Conservation (phyloP, 2,888 invertebrate species). For the Sicus ferrugineus region DNA sequence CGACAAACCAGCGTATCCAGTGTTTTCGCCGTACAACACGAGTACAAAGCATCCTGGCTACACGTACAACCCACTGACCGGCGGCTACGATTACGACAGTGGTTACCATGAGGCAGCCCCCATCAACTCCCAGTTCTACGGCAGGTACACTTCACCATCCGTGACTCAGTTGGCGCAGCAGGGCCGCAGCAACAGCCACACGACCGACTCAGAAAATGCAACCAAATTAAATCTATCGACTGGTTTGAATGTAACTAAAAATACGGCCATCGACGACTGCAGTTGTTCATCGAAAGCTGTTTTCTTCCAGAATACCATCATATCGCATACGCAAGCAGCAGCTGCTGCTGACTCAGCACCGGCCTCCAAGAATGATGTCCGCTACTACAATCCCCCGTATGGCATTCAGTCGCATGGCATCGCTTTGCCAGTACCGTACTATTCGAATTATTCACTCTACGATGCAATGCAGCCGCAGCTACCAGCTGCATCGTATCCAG, state of each 20-base stretch:
- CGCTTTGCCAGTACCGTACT: slow-evolving; percentile 15
- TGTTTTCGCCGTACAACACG: slow-evolving; percentile 30
- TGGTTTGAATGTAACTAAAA: slow-evolving; percentile 55
- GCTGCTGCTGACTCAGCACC: slow-evolving; percentile 22
- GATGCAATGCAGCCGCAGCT: slow-evolving; percentile 9
- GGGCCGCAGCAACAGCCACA: slow-evolving; percentile 51
- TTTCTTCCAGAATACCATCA: slow-evolving; percentile 51
- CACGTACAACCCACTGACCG: slow-evolving; percentile 68
- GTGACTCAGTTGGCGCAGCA: slow-evolving; percentile 42
- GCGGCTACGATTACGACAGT: slow-evolving; percentile 71
- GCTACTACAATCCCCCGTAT: slow-evolving; percentile 59
- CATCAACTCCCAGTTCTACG: slow-evolving; percentile 48
- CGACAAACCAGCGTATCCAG: slow-evolving; percentile 20
- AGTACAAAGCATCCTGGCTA: slow-evolving; percentile 69
- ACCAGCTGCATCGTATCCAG: slow-evolving; percentile 4
- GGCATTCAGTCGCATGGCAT: slow-evolving; percentile 55
- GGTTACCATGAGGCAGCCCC: slow-evolving; percentile 66
- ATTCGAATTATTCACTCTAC: neutral
- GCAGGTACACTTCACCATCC: slow-evolving; percentile 54
- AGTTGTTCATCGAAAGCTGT: neutral
- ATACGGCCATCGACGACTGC: neutral
- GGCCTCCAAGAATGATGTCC: slow-evolving; percentile 27
- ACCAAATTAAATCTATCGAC: slow-evolving; percentile 56
- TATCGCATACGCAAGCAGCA: slow-evolving; percentile 55
- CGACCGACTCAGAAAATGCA: slow-evolving; percentile 58